Percentiles rank a stretch among this genome's conserved stretches.
Conservation (phyloP, 2,113 vertebrate species). For the Falco punctatus region DNA sequence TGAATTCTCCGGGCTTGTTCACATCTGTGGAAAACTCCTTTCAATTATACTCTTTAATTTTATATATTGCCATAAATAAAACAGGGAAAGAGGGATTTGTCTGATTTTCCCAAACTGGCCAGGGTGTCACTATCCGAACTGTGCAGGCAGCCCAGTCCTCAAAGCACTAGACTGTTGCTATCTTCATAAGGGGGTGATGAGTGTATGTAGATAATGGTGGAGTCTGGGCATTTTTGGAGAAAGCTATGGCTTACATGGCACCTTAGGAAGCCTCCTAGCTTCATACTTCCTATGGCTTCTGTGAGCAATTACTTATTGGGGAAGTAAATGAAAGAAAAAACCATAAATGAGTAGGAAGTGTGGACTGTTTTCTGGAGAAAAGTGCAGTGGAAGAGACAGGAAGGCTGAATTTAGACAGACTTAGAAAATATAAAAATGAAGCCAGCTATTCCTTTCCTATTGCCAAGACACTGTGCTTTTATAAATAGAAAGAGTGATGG, state of each 20-base stretch:
- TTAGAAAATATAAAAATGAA: neutral
- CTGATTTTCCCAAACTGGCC: neutral
- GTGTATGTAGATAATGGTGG: neutral
- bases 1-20: neutral
- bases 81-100: neutral
- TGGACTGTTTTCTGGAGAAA: slow-evolving; percentile 27
- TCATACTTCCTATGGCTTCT: neutral
- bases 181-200: neutral
- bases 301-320: neutral
- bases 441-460: neutral
- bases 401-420: slow-evolving; percentile 9
- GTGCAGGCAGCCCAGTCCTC: neutral
- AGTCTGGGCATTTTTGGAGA: neutral
- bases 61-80: neutral
- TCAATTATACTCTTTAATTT: neutral
- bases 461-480: neutral
- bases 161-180: neutral
- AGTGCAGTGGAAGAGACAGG: slow-evolving; percentile 2
- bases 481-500: neutral
- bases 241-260: neutral
- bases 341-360: neutral
- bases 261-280: neutral
- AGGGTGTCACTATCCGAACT: neutral
- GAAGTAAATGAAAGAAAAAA: slow-evolving; percentile 20
- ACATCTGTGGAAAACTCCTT: neutral